Base-by-base conservation (phyloP, 92 coral and sea anemone genomes). In the Palythoa heliodiscus region DNA sequence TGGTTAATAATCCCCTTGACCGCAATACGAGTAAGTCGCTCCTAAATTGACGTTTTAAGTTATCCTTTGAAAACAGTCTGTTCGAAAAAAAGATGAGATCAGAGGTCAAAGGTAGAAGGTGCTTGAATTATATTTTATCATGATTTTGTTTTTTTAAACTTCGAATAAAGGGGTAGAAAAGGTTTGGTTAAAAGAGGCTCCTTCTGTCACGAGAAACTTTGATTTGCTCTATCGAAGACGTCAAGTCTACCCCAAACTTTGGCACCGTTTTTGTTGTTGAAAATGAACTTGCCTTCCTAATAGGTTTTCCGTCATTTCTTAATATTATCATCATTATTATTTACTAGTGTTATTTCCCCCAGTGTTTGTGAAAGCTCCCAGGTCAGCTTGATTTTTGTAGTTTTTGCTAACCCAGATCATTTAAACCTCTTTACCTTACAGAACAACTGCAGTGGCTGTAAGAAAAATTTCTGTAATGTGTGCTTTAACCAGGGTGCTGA, bases 401-500 rank as follows among this genome's bases (percentile, higher is more conserved):
- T 16, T 29, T 3, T 14, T 69, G 11, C 16, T 69, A 69, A 69
- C 15, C 6, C 37, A 69, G 19, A 58, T 58, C 64, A 58, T 29
- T 29, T 63, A 63, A 19, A 19, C 22, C 61, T 54, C 61, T 55
- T 63, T 63, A 63, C 25, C 70, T 55, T 91, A 52, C 88, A 96
- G 99, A 90, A 92, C 82, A 90, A 83, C 23, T 96, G 99, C 60
- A 70, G 64, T 50, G 88, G 80, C 22, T 96, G 99, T 81, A 92
- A 78, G 39, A 87, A 89, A 38, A 82, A 78, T 17, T 94, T 88
- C 71, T 96, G 99, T 81, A 90, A 83, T 64, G 78, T 87, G 24
- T 96, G 99, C 76, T 95, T 96, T 83, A 89, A 90, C 66, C 93
- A 91, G 75, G 96, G 93, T 35, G 84, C 78, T 60, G 90, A 89